Percentiles rank a stretch among this genome's conserved stretches.
Evolutionary conservation across 2,888 invertebrate species (phyloP).

Genomic region (Rhingia rostrata): DNA sequence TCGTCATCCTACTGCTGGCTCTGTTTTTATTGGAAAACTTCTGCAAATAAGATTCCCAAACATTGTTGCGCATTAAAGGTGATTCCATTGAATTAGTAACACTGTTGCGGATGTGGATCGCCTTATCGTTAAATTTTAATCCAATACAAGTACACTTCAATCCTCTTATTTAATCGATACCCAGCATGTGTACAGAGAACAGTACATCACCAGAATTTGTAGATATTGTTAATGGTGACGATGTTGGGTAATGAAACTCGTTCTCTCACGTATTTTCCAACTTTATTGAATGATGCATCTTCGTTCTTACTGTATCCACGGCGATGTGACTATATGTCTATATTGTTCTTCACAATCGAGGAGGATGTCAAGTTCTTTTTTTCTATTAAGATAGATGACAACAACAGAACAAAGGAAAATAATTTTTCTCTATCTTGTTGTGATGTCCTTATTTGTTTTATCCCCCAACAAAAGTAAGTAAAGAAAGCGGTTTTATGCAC

Average conservation of each 20-base stretch:
- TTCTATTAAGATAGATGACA: not conserved
- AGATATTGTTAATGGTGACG: conserved; percentile 1
- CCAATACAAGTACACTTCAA: conserved; percentile 23
- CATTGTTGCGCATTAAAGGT: conserved; percentile 22
- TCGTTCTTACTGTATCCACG: not conserved
- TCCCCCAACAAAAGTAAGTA: not conserved
- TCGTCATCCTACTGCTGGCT: conserved; percentile 8
- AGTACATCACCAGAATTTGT: conserved; percentile 7
- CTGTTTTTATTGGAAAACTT: conserved; percentile 11
- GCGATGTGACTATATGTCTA: not conserved
- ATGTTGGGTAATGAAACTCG: no score
- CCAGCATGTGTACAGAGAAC: conserved; percentile 18
- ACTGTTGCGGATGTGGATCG: conserved; percentile 29
- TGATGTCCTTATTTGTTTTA: conserved; percentile 2
- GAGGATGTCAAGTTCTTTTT: conserved; percentile 12
- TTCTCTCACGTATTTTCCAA: not conserved
- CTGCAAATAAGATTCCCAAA: conserved; percentile 44
- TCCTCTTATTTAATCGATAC: conserved; percentile 53
- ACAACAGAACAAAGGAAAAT: not conserved
- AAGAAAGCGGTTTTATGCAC: conserved; percentile 21
- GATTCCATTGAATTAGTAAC: conserved; percentile 54
- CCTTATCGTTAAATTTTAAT: not conserved
- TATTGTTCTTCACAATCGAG: conserved; percentile 6
- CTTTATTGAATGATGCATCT: not conserved
- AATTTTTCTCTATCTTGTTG: not conserved